Base-by-base conservation (phyloP, 2,113 vertebrate genomes). In the Calidris pugnax region DNA sequence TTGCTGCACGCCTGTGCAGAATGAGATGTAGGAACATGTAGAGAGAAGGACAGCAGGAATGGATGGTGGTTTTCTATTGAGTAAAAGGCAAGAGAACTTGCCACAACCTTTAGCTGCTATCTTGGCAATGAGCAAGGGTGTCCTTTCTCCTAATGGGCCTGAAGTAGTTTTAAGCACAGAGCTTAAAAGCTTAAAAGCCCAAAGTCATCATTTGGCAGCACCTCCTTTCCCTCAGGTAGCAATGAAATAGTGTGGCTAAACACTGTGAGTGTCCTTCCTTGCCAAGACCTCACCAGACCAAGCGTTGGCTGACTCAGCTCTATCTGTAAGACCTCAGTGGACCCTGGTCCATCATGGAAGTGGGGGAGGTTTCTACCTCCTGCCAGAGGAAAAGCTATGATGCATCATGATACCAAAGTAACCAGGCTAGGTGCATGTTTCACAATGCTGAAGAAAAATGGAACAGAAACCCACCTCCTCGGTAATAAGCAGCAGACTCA, bases 401-500 rank as follows among this genome's bases (percentile, higher is more conserved):
- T 33, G 24, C 17, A 19, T 26, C 60, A 48, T 1, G 4, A 56
- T 4, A 72, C 47, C 75, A 43, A 66, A 89, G 30, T 10, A 78
- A 93, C 92, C 64, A 56, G 19, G 37, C 55, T 56, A 43, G 43
- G 35, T 48, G 10, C 16, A 28, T 7, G 10, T 86, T 94, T 85
- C 92, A 93, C 73, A 90, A 28, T 4, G 21, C 67, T 62, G 73
- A 75, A 84, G 56, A 18, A 82, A 82, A 96, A 81, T 10, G 39
- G 87, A 93, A 41, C 24, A 84, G 87, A 96, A 96, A 92, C 60
- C 76, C 73, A 87, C 57, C 90, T 90, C 72, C 80, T 84, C 37
- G 41, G 84, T 93, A 95, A 92, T 0, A 51, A 84, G 86, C 83
- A 91, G n/a, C 68, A 79, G 76, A 56, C 64, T 93, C 53, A 91